Evolutionary conservation across 2,113 vertebrate species (phyloP), one percentile per base, ranked within the genome.

Genomic region (Brachionichthys hirsutus): DNA sequence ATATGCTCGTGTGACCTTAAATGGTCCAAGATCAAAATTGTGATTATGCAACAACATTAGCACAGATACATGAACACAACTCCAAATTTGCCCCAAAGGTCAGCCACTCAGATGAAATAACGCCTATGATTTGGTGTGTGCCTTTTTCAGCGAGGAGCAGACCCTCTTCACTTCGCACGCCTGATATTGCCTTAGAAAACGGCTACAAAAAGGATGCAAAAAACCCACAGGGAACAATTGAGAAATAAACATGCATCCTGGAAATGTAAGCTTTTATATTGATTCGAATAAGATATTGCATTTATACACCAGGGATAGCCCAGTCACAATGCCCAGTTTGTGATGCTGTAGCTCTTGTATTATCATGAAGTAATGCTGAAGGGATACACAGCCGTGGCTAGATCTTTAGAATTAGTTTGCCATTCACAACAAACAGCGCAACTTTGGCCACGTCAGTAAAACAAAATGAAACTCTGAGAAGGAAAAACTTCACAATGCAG

Each of bases 61-160:
- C 48, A 51, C 55, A 64, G 17, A 48, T 50, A 63, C 10, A 50
- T 62, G 18, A 66, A 69, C 67, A 58, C 41, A 54, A 54, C 43
- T 60, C 57, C 35, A 22, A 34, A 44, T 45, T 50, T 48, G 34
- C 58, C 58, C 34, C 12, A 62, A 59, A 75, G 81, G 73, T 18
- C 5, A 34, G 41, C 54, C 52, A 59, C 42, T 40, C 48, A 55
- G 66, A 38, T 62, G 74, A 75, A 75, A 59, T 71, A 54, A 72
- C 67, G 70, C 61, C 67, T 75, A 74, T 67, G 65, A 57, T 51
- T 47, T 57, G 61, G 46, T 69, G 49, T 76, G 71, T 54, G 59
- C 49, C 40, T 72, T 38, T 53, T 66, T 64, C 35, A 64, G 70
- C 52, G 59, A 30, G 12, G 35, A 60, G 56, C 14, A 1, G 40